phyloP scores from a whole-genome alignment of 2,113 vertebrate genomes.

The Eolophus roseicapilla region DNA sequence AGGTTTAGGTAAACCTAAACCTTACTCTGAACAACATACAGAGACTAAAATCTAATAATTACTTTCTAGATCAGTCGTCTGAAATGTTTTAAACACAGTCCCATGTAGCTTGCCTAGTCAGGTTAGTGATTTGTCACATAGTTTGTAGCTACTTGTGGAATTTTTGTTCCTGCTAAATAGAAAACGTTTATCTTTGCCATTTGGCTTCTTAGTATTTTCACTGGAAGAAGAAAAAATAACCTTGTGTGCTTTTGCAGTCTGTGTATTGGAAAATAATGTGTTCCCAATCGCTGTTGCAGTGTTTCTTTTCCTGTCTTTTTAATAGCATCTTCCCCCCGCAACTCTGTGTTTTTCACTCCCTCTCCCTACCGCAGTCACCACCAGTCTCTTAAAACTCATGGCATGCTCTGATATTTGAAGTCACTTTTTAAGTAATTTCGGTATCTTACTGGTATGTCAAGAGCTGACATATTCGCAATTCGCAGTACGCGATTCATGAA shows the following conservation, averaged over 20 bases:
- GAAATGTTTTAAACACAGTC: neutral
- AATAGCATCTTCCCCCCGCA: neutral
- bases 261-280: conserved; percentile 34
- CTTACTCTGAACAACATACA: neutral
- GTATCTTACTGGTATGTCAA: neutral
- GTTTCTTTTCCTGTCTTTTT: conserved; percentile 25
- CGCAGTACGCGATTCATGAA: neutral
- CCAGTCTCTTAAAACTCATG: neutral
- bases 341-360: neutral
- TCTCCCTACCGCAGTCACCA: neutral
- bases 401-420: neutral
- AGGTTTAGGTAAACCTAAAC: neutral
- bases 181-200: neutral
- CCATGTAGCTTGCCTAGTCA: neutral
- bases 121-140: neutral
- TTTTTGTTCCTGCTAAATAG: neutral
- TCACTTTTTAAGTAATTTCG: neutral
- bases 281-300: conserved; percentile 3
- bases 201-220: neutral
- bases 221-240: conserved; percentile 1
- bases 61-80: neutral
- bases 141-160: neutral
- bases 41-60: neutral
- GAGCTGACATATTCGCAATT: neutral
- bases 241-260: neutral